Conservation (phyloP, 35 echinoderm and acorn worm genomes). For the Ophiothrix spiculata region DNA sequence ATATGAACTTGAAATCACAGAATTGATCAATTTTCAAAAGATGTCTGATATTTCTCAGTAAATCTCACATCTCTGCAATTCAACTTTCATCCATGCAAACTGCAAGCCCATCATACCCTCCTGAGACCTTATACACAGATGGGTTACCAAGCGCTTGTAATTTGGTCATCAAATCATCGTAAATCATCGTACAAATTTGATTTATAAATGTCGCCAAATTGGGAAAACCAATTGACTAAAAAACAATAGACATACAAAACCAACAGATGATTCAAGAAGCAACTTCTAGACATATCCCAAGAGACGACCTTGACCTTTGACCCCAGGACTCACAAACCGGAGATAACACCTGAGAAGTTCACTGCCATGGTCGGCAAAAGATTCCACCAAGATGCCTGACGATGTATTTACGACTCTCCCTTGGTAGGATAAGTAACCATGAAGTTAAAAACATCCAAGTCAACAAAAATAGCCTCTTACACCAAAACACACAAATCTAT, state of each 20-base stretch:
- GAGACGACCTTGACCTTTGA: constrained; percentile 11
- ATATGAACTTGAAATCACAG: too few relatives aligned
- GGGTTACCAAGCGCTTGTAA: too few relatives aligned
- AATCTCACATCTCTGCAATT: too few relatives aligned
- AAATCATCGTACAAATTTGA: too few relatives aligned
- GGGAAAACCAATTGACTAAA: background rate
- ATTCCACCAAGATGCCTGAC: background rate
- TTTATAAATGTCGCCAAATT: too few relatives aligned
- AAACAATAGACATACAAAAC: background rate
- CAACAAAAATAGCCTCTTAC: background rate
- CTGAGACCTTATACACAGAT: too few relatives aligned
- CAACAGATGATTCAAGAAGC: background rate
- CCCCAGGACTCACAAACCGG: constrained; percentile 1
- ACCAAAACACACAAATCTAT: too few relatives aligned
- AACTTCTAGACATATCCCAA: background rate
- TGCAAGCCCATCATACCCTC: too few relatives aligned
- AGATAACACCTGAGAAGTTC: constrained; percentile 7
- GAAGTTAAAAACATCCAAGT: background rate
- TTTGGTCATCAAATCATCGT: too few relatives aligned
- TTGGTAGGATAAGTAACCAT: background rate
- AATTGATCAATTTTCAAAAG: too few relatives aligned
- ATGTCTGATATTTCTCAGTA: too few relatives aligned
- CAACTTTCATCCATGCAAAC: too few relatives aligned
- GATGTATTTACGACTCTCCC: constrained; percentile 5
- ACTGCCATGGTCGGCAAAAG: constrained; percentile 10